Evolutionary conservation across 2,888 invertebrate genomes (phyloP).

Genomic region (Thera britannica): DNA sequence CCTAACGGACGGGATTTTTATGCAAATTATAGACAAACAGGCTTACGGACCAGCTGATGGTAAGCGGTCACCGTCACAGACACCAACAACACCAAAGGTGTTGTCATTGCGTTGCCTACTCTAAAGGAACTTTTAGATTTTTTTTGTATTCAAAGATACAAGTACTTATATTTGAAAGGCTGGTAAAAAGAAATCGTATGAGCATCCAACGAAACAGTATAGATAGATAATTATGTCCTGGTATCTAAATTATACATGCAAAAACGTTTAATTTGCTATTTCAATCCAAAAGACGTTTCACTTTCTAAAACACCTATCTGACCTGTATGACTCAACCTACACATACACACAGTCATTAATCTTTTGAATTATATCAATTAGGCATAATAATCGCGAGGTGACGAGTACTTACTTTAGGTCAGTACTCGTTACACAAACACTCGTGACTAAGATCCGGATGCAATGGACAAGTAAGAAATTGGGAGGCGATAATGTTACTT

Average conservation of each 20-base stretch:
- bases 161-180: too few species aligned
- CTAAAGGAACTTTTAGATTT: too few species aligned
- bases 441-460: conserved; percentile 52
- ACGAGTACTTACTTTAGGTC: neutral
- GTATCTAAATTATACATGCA: neutral
- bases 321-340: neutral
- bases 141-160: too few species aligned
- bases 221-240: neutral
- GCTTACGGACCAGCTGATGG: too few species aligned
- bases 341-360: neutral
- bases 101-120: too few species aligned
- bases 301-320: neutral
- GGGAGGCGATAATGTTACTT: too few species aligned
- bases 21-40: too few species aligned
- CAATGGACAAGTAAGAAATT: conserved; percentile 40
- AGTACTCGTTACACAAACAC: conserved; percentile 28
- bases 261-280: neutral
- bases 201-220: neutral
- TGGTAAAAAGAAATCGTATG: neutral
- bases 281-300: neutral
- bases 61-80: too few species aligned
- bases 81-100: too few species aligned
- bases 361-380: neutral
- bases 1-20: too few species aligned
- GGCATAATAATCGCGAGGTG: conserved; percentile 2